Base-by-base conservation (phyloP, 2,797 vertebrate genomes). In the Poecilia velifera region DNA sequence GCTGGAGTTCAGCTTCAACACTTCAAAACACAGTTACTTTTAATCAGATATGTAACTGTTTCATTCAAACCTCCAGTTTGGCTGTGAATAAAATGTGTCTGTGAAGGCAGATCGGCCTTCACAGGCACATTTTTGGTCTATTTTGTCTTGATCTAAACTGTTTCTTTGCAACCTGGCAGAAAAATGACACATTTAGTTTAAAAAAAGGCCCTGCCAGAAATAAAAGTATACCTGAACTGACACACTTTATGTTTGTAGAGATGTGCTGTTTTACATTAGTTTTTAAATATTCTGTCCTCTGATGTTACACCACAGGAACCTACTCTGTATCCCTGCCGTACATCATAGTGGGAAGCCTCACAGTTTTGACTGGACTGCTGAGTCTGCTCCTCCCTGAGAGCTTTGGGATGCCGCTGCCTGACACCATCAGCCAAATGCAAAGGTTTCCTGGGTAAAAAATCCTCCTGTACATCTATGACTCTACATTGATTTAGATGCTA, bases 381-480 rank as follows among this genome's bases (percentile, higher is more conserved):
- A 97, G 97, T 68, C 93, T 99, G 6, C 97, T 99, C 88, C 96
- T 99, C 84, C 98, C 98, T 0, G 98, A 99, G 95, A 99, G 94
- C 91, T 94, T 92, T 3, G 96, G 97, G 36, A 95, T 87, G 90
- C 96, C 97, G 55, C 94, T 99, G 68, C 98, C 98, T 0, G 97
- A 99, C 76, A 97, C 96, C 59, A 96, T 97, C 57, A 93, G 95
- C 83, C 95, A 98, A 78, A 97, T 98, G 96, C 95, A 97, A 47
- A 86, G 77, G 47, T 94, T 98, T 81, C 96, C 96, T 62, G 94
- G 96, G 98, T 98, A 92, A 92, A 87, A 46, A 25, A 62, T 16
- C 36, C 25, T 9, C 22, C 43, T 45, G 1, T 7, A n/a, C 12
- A 76, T 28, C 10, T 39, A 59, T 41, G 18, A 51, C 20, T 49